Evolutionary conservation across 2,113 vertebrate species (phyloP).

Genomic region (Callaeas wilsoni): DNA sequence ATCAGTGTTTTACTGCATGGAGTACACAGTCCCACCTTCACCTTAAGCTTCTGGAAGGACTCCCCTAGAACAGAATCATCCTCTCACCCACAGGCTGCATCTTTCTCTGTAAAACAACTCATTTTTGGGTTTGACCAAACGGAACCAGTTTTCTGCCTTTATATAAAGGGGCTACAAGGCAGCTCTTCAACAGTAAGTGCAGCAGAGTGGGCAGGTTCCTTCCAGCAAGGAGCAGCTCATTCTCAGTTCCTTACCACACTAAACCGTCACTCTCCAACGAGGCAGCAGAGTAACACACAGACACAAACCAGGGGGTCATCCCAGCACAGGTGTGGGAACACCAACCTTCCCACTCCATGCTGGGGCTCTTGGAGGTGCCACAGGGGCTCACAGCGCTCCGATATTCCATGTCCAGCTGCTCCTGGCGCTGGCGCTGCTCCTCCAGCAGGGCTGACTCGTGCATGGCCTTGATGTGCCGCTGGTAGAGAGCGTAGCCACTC

Average conservation of each 20-base stretch:
- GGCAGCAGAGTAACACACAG: not conserved
- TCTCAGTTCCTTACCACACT: not conserved
- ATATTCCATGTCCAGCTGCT: conserved; percentile 85
- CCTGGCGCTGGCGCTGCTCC: conserved; percentile 89
- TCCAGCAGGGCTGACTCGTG: conserved; percentile 90
- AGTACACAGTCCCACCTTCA: not conserved
- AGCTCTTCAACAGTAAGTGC: not conserved
- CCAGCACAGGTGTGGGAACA: not conserved
- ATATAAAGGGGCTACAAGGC: not conserved
- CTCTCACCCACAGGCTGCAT: rapidly evolving
- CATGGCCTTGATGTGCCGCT: conserved; percentile 93
- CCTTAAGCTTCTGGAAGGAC: not conserved
- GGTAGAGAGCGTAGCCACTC: conserved; percentile 88
- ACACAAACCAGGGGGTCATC: not conserved
- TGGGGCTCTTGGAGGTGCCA: conserved; percentile 83
- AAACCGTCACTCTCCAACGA: not conserved
- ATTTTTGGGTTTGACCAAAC: not conserved
- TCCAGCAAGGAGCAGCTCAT: not conserved
- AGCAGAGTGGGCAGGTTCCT: not conserved
- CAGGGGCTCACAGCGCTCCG: conserved; percentile 74
- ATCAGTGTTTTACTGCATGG: not conserved
- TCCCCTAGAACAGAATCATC: not conserved
- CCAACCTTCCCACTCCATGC: conserved; percentile 88
- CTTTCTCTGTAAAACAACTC: not conserved
- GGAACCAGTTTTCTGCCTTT: not conserved